Conservation (phyloP, 2,888 invertebrate genomes). For the Allolobophora icterica region DNA sequence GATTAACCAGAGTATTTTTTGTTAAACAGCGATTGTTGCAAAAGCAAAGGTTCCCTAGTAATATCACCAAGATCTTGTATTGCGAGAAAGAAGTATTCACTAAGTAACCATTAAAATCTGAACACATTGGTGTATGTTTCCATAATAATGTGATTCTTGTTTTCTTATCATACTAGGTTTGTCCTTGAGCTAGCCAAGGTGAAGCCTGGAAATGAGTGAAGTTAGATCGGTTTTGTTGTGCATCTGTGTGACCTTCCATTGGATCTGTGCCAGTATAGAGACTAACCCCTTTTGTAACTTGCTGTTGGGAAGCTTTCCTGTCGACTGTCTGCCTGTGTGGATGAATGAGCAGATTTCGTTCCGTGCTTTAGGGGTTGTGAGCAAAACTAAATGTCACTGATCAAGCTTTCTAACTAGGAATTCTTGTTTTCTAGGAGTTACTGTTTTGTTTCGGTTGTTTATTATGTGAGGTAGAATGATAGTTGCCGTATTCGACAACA, state of each 20-base stretch:
- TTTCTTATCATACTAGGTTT: not conserved
- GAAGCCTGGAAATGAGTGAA: not conserved
- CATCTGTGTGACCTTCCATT: conserved; percentile 11
- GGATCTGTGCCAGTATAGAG: not conserved
- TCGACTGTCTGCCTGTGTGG: not conserved
- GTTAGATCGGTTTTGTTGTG: not conserved
- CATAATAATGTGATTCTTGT: not conserved
- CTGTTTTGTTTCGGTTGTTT: not conserved
- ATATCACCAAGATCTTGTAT: not conserved
- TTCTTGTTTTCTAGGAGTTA: not conserved
- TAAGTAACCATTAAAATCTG: not conserved
- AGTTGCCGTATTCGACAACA: not conserved
- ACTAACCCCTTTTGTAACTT: not conserved
- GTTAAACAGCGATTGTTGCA: not conserved
- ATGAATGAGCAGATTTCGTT: not conserved
- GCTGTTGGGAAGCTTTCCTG: not conserved
- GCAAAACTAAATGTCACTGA: conserved; percentile 5
- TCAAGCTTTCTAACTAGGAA: not conserved
- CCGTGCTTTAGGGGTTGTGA: not conserved
- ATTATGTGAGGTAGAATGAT: not conserved
- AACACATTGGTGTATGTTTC: not conserved
- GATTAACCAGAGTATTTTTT: not conserved
- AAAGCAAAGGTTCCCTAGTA: not conserved
- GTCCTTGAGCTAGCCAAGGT: not conserved
- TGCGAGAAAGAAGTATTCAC: not conserved